Base-by-base conservation (phyloP, 2,888 invertebrate species). In the Trichogramma dendrolimi region DNA sequence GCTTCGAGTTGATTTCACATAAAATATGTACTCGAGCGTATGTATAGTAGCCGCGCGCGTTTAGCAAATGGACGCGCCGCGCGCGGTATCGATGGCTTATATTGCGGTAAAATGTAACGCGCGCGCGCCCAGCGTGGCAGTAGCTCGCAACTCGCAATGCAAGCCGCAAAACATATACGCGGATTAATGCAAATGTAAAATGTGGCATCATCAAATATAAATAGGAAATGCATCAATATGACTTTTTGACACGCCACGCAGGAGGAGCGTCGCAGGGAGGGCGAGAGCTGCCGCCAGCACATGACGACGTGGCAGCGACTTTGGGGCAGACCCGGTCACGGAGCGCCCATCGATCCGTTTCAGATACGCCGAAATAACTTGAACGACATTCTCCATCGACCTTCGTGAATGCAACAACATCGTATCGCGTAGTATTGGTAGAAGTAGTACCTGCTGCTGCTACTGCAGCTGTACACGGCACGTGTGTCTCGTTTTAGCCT, bases 261-360 rank as follows among this genome's bases (percentile, higher is more conserved):
- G 88, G 85, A 84, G 73, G 82, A 82, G 61, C 84, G 83, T 47
- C 81, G 80, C 7, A 80, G 83, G 65, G 91, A 91, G 47, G 83
- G 84, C 43, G 87, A 88, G 74, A 84, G 84, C 69, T 86, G 86
- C 61, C 83, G 83, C 56, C 82, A 82, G 67, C 92, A 92, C 75
- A 90, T 90, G 76, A 84, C 84, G 68, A 90, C 90, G 2, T 91
- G 90, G 87, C 85, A 86, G 55, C 84, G 85, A 7, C 83, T 90
- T 70, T 92, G 92, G 92, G 91, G 92, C 40, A 83, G 89, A 53
- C 91, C 91, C 0, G 92, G 92, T 1, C 88, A 89, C 71, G 85
- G 85, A 7, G 89, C 82, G 1, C 82, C 82, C 53, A 76, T 75
- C 62, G 70, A 67, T 47, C 50, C 6, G 49, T 5, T 53, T 40